Evolutionary conservation across 1,140 invertebrate species (phyloP).

Genomic region (Nasonia giraulti): DNA sequence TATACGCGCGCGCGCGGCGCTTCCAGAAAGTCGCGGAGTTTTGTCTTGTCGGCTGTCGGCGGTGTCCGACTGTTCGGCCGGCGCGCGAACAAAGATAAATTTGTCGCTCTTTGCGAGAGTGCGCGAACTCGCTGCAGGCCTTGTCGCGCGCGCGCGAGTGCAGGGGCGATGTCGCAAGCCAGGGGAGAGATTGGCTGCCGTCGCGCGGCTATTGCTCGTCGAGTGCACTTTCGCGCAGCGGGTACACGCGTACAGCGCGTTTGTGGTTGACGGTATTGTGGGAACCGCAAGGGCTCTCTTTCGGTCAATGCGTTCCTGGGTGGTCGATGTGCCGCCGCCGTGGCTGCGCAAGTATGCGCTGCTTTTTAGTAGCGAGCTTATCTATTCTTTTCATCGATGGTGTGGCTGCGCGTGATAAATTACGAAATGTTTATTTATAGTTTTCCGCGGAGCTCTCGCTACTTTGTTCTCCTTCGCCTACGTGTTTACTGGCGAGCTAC

Average conservation of each 20-base stretch:
- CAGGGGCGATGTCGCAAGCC: neutral
- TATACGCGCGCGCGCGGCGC: neutral
- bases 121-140: neutral
- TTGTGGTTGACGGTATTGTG: neutral
- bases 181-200: neutral
- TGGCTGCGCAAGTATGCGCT: too few species aligned
- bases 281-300: neutral
- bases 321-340: too few species aligned
- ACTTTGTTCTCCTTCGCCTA: neutral
- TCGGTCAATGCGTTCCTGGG: too few species aligned
- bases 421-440: too few species aligned
- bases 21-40: neutral
- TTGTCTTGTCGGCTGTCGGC: slow-evolving; percentile 17
- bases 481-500: neutral
- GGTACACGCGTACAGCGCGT: neutral
- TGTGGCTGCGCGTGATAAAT: too few species aligned
- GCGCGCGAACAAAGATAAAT: slow-evolving; percentile 15
- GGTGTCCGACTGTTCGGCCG: neutral
- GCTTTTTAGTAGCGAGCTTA: too few species aligned
- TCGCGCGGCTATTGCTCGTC: neutral
- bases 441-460: neutral
- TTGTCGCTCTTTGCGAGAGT: neutral
- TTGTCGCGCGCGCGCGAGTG: neutral
- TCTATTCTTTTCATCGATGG: too few species aligned
- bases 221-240: neutral